Evolutionary conservation across 2,888 invertebrate species (phyloP).

Genomic region (Nephrotoma appendiculata): DNA sequence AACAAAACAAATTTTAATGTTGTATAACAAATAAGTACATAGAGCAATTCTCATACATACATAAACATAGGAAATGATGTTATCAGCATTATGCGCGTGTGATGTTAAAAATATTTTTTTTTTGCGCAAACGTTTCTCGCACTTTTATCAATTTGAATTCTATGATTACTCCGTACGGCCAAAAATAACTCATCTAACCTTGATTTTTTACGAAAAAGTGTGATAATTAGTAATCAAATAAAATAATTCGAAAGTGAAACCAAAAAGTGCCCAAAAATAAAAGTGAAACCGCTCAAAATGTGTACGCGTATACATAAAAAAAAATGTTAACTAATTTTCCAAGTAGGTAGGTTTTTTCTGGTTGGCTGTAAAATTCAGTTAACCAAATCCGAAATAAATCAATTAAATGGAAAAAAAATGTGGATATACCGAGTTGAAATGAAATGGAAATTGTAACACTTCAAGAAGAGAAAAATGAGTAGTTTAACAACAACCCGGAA

Average conservation of each 20-base stretch:
- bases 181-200: background rate
- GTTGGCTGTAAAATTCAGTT: background rate
- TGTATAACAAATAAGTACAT: too few relatives aligned
- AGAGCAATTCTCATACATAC: background rate
- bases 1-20: too few relatives aligned
- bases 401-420: background rate
- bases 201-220: background rate
- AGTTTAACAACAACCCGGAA: background rate
- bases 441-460: background rate
- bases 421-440: background rate
- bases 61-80: background rate
- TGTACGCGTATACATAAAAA: background rate
- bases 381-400: background rate
- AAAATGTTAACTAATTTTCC: background rate
- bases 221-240: background rate
- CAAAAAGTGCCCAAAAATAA: background rate
- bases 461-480: background rate
- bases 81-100: background rate
- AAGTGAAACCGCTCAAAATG: background rate
- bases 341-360: background rate
- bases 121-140: background rate
- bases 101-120: background rate
- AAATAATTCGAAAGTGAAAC: background rate
- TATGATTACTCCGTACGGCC: background rate
- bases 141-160: background rate